Base-by-base conservation (phyloP, 1,140 invertebrate species). In the Trichogramma pretiosum region DNA sequence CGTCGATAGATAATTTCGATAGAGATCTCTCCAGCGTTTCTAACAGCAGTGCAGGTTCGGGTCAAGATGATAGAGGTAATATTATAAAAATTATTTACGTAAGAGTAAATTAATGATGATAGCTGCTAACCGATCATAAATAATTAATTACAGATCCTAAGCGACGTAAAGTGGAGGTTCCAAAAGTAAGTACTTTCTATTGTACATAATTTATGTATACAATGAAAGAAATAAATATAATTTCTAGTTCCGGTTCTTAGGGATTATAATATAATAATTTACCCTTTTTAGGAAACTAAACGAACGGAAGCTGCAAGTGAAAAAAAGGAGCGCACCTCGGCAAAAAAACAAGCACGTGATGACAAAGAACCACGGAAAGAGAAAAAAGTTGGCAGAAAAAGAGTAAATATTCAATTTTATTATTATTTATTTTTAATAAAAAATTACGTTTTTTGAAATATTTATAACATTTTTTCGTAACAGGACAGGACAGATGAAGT, bases 161-260 rank as follows among this genome's bases (percentile, higher is more conserved):
- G 74, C 76, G 86, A 70, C 78, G 85, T 74, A 89, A 87, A 80
- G 59, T 87, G 64, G 85, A 89, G 65, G 76, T 76, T 61, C 79
- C 79, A 67, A 88, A 88, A 82, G 84, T 81, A 82, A 44, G 43
- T 54, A 44, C 56, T 52, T 48, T 21, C 43, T 30, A n/a, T 10
- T 33, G 11, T 41, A 46, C n/a, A 37, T 26, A 16, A 26, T n/a
- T 42, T 22, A n/a, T n/a, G n/a, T n/a, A n/a, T 18, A 22, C 28
- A 40, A 23, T 14, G 5, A 19, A 40, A 3, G 32, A 40, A 14
- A 34, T 23, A 21, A 34, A 48, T 34, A 23, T 47, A 34, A 46
- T 16, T 24, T 22, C 2, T 45, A 13, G n/a, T n/a, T n/a, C n/a
- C n/a, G n/a, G n/a, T n/a, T 44, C 22, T 56, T 28, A 23, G 17